These are phyloP conservation scores for Drosophila eohydei DNA, from an alignment of 2,888 invertebrate species.

Conservation along the genomic window DNA sequence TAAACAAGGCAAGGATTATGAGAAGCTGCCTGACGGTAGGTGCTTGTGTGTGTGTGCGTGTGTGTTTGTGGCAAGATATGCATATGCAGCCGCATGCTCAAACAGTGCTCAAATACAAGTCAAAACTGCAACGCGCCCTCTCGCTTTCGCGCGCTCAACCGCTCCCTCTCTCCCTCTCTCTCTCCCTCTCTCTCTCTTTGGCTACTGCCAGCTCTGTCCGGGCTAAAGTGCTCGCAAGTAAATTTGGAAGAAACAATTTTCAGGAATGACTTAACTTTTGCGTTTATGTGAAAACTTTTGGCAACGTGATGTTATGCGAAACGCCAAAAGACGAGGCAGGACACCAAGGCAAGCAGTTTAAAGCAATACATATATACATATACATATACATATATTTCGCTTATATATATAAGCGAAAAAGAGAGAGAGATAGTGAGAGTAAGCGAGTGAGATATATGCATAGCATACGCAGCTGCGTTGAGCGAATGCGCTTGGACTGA, in stretches of 20 bases:
- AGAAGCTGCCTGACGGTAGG: neutral
- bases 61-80: neutral
- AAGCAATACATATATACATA: conserved; percentile 7
- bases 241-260: conserved; percentile 78
- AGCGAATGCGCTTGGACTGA: conserved; percentile 44
- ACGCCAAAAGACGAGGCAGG: conserved; percentile 18
- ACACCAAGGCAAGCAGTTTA: conserved; percentile 41
- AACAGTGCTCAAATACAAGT: conserved; percentile 1
- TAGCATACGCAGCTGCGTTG: neutral
- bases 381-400: neutral
- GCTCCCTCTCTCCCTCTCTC: neutral
- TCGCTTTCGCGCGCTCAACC: neutral
- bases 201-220: neutral
- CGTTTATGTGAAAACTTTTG: conserved; percentile 77
- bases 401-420: neutral
- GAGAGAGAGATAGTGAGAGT: neutral
- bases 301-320: conserved; percentile 75
- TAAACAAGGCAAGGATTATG: conserved; percentile 14
- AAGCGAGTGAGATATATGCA: neutral
- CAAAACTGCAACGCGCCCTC: neutral
- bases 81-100: conserved; percentile 7
- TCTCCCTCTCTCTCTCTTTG: neutral
- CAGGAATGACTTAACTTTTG: conserved; percentile 79
- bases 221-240: conserved; percentile 68
- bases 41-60: neutral